A percentile compares a stretch with the other conserved stretches of the same genome.
phyloP scores from a whole-genome alignment of 1,140 invertebrate genomes.

The Nephila pilipes region DNA sequence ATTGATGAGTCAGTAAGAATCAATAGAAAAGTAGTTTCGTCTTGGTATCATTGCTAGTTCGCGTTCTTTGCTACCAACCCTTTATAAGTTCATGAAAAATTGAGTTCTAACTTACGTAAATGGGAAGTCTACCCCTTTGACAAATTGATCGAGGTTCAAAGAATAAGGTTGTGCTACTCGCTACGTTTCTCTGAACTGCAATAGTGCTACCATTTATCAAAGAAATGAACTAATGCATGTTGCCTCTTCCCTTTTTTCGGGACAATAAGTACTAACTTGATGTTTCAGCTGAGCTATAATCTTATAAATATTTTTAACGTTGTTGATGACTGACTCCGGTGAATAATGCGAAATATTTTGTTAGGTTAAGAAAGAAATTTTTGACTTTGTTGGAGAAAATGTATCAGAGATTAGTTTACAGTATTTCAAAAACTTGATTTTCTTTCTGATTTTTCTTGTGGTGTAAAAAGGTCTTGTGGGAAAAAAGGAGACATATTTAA shows the following conservation, averaged over 20 bases:
- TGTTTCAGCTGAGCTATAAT: background rate
- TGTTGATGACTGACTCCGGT: background rate
- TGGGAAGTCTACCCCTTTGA: conserved; percentile 50
- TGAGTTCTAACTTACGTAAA: conserved; percentile 60
- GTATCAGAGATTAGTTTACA: background rate
- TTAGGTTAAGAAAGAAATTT: background rate
- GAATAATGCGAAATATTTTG: background rate
- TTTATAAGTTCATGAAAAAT: conserved; percentile 63
- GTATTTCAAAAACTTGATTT: background rate
- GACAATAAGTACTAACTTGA: background rate
- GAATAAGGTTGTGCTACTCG: conserved; percentile 29
- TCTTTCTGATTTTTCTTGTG: background rate
- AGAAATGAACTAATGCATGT: conserved; percentile 25
- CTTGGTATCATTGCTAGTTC: conserved; percentile 30
- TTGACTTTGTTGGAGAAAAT: background rate
- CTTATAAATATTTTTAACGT: background rate
- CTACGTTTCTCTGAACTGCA: conserved; percentile 54
- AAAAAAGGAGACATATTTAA: background rate
- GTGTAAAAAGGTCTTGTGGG: too few species aligned
- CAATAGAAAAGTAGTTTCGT: conserved; percentile 55
- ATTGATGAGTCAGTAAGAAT: conserved; percentile 53
- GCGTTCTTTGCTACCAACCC: conserved; percentile 37
- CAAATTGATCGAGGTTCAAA: conserved; percentile 63
- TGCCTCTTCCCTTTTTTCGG: background rate
- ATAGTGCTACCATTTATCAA: conserved; percentile 43